Evolutionary conservation across 1,140 invertebrate genomes (phyloP).

Genomic region (Mactra quadrangularis): DNA sequence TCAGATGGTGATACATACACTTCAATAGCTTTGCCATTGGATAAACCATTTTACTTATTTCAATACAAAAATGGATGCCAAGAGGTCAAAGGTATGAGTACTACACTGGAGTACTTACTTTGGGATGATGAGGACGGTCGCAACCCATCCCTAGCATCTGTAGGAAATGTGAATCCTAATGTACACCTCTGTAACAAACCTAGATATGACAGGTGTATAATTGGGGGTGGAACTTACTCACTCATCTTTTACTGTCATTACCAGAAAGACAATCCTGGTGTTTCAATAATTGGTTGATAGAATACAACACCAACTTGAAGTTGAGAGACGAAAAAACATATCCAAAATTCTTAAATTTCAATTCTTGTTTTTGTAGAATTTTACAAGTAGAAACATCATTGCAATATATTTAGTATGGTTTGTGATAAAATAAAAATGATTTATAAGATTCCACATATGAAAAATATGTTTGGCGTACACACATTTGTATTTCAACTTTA

Average conservation of each 20-base stretch:
- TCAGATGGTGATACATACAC: conserved; percentile 12
- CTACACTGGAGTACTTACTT: conserved; percentile 53
- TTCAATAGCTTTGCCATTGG: background rate
- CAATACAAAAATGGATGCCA: conserved; percentile 60
- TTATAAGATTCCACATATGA: too few relatives aligned
- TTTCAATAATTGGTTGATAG: too few relatives aligned
- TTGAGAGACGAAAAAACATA: too few relatives aligned
- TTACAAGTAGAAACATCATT: too few relatives aligned
- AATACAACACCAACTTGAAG: too few relatives aligned
- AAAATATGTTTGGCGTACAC: too few relatives aligned
- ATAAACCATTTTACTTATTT: conserved; percentile 64
- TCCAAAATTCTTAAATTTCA: too few relatives aligned
- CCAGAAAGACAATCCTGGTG: background rate
- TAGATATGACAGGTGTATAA: background rate
- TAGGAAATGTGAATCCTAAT: background rate
- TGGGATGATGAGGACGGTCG: conserved; percentile 59
- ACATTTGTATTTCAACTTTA: too few relatives aligned
- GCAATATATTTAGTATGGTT: too few relatives aligned
- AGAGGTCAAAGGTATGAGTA: conserved; percentile 55
- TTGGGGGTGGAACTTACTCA: background rate
- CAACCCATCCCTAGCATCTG: background rate
- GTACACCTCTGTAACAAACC: conserved; percentile 3
- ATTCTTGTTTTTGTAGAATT: too few relatives aligned
- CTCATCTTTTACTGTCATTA: conserved; percentile 23
- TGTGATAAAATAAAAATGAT: too few relatives aligned